Percentiles rank a stretch among this genome's conserved stretches.
These are phyloP conservation scores for Lepidonotus clava DNA, from an alignment of 2,888 invertebrate species.

Conservation along the genomic window DNA sequence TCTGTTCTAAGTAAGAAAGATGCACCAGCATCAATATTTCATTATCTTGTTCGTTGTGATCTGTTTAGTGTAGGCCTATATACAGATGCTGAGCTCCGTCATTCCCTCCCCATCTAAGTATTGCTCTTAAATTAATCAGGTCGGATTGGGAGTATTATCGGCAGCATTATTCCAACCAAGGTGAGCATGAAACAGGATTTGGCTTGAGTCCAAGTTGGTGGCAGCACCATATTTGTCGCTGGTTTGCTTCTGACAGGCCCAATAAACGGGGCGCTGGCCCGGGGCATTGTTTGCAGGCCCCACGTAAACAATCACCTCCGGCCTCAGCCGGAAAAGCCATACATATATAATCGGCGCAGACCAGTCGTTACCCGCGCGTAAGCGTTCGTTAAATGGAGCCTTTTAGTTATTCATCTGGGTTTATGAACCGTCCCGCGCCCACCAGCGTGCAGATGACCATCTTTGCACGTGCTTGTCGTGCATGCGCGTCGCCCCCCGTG, in stretches of 20 bases:
- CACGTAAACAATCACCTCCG: constrained; percentile 11
- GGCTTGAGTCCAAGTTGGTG: neutral
- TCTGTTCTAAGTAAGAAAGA: too few species aligned
- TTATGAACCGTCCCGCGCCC: neutral
- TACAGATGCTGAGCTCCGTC: too few species aligned
- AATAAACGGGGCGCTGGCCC: neutral
- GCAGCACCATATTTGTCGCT: neutral
- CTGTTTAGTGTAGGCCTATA: too few species aligned
- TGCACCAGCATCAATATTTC: too few species aligned
- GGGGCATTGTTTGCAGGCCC: neutral
- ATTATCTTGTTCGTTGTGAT: too few species aligned
- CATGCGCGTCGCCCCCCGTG: neutral
- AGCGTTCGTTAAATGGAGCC: constrained; percentile 14
- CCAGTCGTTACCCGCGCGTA: constrained; percentile 16
- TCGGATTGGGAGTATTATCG: neutral
- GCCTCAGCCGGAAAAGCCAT: neutral
- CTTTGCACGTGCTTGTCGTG: neutral
- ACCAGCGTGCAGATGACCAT: neutral
- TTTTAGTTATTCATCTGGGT: constrained; percentile 1
- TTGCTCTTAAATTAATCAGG: constrained; percentile 1
- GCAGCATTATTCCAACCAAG: constrained; percentile 2
- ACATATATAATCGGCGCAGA: constrained; percentile 4
- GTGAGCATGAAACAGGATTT: neutral
- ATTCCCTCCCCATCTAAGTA: too few species aligned
- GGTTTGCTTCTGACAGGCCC: neutral